Conservation (phyloP, 64 coral and sea anemone species). For the Pocillopora damicornis region DNA sequence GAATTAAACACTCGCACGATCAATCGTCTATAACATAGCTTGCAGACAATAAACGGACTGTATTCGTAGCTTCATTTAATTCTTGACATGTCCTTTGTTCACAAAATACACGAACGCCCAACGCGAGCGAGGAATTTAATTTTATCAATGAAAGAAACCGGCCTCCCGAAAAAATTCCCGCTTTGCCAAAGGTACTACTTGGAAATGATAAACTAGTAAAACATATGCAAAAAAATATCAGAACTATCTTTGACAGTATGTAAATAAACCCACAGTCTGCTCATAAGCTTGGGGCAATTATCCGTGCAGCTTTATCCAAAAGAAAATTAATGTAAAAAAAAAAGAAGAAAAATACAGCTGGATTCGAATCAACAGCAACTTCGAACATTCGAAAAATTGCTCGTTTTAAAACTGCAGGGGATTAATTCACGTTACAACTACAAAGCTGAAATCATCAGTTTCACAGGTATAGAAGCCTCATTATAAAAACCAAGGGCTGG, state of each 20-base stretch:
- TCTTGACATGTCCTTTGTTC: not conserved
- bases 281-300: slow-evolving; percentile 22
- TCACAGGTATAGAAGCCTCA: not conserved
- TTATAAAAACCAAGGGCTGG: not conserved
- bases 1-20: not conserved
- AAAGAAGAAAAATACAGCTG: not conserved
- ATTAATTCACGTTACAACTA: not conserved
- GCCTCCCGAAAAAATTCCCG: not conserved
- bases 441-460: not conserved
- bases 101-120: not conserved
- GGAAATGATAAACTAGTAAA: not conserved
- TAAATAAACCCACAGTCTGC: slow-evolving; percentile 22
- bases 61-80: not conserved
- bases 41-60: not conserved
- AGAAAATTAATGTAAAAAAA: not conserved
- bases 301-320: not conserved
- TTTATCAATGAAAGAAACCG: no score
- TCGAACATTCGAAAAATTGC: not conserved
- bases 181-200: not conserved
- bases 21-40: slow-evolving; percentile 33
- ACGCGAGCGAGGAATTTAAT: not conserved
- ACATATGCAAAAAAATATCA: not conserved
- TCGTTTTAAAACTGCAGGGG: not conserved
- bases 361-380: not conserved
- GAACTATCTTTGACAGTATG: slow-evolving; percentile 19